Conservation (phyloP, 1,140 invertebrate species). For the Stegodyphus mimosarum region DNA sequence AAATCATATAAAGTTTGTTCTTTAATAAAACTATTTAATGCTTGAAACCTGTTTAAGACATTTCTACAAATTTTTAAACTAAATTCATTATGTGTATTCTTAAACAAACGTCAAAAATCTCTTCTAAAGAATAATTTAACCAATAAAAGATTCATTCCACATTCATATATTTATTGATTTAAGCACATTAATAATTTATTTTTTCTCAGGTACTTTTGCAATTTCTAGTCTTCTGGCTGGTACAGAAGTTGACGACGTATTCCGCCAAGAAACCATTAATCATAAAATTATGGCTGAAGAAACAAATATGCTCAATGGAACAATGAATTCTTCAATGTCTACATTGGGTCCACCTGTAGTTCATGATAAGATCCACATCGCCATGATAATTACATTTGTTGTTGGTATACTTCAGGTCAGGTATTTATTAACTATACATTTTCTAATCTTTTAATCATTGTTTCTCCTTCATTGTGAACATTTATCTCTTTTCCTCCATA, state of each 20-base stretch:
- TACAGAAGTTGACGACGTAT: slow-evolving; percentile 73
- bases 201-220: slow-evolving; percentile 79
- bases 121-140: too few relatives aligned
- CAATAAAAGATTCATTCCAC: too few relatives aligned
- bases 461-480: too few relatives aligned
- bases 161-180: too few relatives aligned
- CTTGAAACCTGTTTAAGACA: too few relatives aligned
- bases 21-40: too few relatives aligned
- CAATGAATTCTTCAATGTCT: background rate
- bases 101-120: too few relatives aligned
- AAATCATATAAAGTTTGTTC: too few relatives aligned
- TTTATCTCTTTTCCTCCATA: too few relatives aligned
- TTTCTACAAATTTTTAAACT: too few relatives aligned
- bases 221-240: slow-evolving; percentile 86
- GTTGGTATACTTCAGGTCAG: slow-evolving; percentile 58
- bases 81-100: too few relatives aligned
- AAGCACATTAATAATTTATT: background rate
- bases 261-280: background rate
- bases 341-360: slow-evolving; percentile 1
- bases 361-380: slow-evolving; percentile 48
- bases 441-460: background rate
- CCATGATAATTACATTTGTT: slow-evolving; percentile 47
- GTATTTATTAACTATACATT: background rate
- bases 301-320: background rate
- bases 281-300: background rate